These are phyloP conservation scores for Lycopodina hypogea DNA, from an alignment of 37 sponge, comb jelly and placozoan species.

Conservation along the genomic window DNA sequence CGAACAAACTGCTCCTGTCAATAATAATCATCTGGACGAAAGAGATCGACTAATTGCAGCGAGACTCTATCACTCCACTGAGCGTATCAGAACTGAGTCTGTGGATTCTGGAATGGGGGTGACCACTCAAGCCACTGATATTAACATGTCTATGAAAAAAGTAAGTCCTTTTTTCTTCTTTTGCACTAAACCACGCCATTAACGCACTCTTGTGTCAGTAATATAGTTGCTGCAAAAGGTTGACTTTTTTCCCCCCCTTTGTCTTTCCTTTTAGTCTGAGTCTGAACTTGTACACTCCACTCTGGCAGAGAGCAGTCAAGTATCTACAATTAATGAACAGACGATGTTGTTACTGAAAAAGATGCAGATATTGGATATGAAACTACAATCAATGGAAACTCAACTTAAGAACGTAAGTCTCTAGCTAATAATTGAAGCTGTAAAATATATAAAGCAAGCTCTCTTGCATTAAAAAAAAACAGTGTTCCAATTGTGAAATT, in stretches of 20 bases:
- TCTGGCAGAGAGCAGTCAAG: no score
- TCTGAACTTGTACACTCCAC: no score
- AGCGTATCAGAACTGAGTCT: constrained; percentile 5
- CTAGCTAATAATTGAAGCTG: background rate
- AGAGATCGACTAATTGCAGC: background rate
- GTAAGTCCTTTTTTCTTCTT: background rate
- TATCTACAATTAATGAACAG: constrained; percentile 13
- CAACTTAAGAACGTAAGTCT: constrained; percentile 32
- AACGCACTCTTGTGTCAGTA: no score
- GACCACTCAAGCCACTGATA: background rate
- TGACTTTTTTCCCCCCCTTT: no score
- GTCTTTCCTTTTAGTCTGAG: no score
- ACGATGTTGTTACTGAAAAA: constrained; percentile 31
- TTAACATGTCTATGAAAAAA: constrained; percentile 1
- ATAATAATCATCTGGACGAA: background rate
- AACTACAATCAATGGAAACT: constrained; percentile 52
- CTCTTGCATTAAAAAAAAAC: no score
- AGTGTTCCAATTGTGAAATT: no score
- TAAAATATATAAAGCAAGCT: background rate
- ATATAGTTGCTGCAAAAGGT: background rate
- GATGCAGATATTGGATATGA: constrained; percentile 52
- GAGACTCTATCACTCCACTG: background rate
- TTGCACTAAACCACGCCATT: background rate
- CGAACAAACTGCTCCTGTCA: background rate
- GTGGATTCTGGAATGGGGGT: constrained; percentile 9